Evolutionary conservation across 1,140 invertebrate species (phyloP).

Genomic region (Tyrophagus putrescentiae): DNA sequence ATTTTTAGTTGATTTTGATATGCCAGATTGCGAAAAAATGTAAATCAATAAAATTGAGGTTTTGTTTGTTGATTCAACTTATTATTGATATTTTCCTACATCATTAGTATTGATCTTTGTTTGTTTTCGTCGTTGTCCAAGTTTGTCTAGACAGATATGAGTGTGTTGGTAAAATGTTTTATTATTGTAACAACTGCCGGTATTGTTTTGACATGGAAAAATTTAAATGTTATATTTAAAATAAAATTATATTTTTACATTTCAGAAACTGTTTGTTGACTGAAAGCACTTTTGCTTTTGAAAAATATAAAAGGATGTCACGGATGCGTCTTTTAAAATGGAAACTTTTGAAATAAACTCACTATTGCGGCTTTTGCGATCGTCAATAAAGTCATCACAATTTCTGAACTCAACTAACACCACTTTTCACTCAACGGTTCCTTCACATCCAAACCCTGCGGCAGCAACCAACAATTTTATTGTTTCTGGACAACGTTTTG

Average conservation of each 20-base stretch:
- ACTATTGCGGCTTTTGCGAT: background rate
- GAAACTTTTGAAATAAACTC: background rate
- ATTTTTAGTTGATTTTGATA: background rate
- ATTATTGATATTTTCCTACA: background rate
- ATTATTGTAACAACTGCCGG: background rate
- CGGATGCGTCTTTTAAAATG: no score
- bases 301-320: no score
- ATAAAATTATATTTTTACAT: no score
- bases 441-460: background rate
- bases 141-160: no score
- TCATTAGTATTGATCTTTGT: no score
- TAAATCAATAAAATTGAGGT: background rate
- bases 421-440: background rate
- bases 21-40: background rate
- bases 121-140: no score
- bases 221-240: no score
- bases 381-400: background rate
- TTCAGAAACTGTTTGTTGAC: no score
- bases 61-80: background rate
- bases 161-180: background rate
- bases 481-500: conserved; percentile 7
- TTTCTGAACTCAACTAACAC: background rate
- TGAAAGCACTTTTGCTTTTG: no score
- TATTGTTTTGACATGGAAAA: background rate
- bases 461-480: conserved; percentile 4